Evolutionary conservation across 2,797 vertebrate genomes (phyloP).

Genomic region (Arrhamphus sclerolepis): DNA sequence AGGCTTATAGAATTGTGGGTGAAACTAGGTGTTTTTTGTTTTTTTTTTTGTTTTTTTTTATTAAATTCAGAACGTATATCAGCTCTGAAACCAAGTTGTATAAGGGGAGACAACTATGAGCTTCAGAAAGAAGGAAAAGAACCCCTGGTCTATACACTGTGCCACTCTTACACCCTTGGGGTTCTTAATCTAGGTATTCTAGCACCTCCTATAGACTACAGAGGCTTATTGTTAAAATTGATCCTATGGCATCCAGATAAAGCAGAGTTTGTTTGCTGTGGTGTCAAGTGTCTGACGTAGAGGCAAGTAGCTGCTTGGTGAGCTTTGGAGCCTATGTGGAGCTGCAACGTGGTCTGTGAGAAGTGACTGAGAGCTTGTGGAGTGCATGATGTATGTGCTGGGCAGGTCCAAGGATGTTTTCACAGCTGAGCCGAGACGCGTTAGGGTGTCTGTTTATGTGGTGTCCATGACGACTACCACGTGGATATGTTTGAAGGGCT

Average conservation of each 20-base stretch:
- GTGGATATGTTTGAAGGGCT: too few relatives aligned
- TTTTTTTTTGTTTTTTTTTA: conserved; percentile 15
- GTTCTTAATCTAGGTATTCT: conserved; percentile 2
- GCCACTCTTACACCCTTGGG: not conserved
- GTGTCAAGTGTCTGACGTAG: conserved; percentile 2
- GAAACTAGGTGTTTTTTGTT: conserved; percentile 4
- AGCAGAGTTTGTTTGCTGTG: conserved; percentile 12
- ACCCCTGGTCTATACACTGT: not conserved
- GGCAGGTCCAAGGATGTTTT: conserved; percentile 64
- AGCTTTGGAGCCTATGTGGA: conserved; percentile 5
- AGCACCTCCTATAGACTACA: not conserved
- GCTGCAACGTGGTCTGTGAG: conserved; percentile 7
- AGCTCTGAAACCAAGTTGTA: conserved; percentile 7
- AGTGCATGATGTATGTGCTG: conserved; percentile 2
- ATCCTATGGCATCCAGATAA: conserved; percentile 14
- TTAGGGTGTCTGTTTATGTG: conserved; percentile 9
- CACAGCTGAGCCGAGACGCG: conserved; percentile 59
- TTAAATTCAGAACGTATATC: not conserved
- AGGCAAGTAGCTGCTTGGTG: conserved; percentile 7
- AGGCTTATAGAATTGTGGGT: conserved; percentile 15
- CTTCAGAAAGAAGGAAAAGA: not conserved
- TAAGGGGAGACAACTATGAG: conserved; percentile 3
- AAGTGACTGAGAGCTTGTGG: conserved; percentile 37
- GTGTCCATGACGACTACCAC: too few relatives aligned
- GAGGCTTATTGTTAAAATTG: conserved; percentile 14